phyloP scores from a whole-genome alignment of 2,797 vertebrate species.

The Scleropages formosus region DNA sequence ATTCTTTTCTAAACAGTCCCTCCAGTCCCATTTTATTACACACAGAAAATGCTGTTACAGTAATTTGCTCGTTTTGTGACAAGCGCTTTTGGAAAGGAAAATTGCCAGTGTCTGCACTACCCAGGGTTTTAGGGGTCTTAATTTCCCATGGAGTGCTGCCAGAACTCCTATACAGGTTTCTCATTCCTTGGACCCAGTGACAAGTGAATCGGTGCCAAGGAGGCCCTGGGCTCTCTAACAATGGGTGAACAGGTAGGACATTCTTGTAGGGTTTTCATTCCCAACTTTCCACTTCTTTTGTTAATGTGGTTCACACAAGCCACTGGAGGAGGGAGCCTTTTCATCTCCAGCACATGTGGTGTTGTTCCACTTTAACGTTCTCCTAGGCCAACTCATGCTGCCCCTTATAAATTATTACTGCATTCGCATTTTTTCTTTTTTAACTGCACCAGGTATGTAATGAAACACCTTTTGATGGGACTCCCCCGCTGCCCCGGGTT shows the following conservation, averaged over 20 bases:
- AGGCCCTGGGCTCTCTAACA: background rate
- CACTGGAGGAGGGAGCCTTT: background rate
- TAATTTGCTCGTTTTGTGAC: too few relatives aligned
- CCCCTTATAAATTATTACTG: background rate
- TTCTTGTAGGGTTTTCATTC: background rate
- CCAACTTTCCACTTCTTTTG: too few relatives aligned
- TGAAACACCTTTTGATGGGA: conserved; percentile 14
- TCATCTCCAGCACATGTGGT: conserved; percentile 8
- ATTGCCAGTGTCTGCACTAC: too few relatives aligned
- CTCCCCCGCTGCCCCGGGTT: background rate
- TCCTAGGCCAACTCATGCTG: background rate
- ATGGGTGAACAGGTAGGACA: too few relatives aligned
- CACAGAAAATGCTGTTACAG: too few relatives aligned
- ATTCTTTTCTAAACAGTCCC: too few relatives aligned
- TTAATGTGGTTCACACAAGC: background rate
- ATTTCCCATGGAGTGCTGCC: background rate
- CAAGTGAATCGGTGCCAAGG: background rate
- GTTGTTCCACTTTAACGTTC: background rate
- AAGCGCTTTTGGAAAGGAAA: too few relatives aligned
- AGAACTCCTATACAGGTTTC: background rate
- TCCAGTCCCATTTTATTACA: too few relatives aligned
- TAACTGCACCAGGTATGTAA: background rate
- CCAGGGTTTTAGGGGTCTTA: too few relatives aligned
- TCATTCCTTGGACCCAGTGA: background rate
- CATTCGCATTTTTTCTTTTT: background rate